Conservation (phyloP, 2,113 vertebrate species). For the Ginglymostoma cirratum region DNA sequence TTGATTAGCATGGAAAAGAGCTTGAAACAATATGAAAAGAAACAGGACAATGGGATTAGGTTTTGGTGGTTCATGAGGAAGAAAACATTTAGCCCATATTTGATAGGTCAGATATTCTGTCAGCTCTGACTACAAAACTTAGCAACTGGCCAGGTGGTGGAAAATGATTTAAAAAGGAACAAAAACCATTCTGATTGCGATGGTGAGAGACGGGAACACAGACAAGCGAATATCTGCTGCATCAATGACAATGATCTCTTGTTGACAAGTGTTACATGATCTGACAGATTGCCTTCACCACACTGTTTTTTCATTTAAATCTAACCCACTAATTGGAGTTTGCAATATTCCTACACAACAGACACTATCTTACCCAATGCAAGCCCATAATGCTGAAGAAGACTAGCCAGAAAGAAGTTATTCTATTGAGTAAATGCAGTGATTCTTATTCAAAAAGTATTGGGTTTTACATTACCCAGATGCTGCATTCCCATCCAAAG, state of each 20-base stretch:
- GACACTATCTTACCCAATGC: background rate
- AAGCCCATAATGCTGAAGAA: background rate
- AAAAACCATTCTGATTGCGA: background rate
- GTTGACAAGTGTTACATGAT: background rate
- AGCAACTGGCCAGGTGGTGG: background rate
- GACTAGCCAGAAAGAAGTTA: background rate
- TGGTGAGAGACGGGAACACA: background rate
- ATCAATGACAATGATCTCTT: background rate
- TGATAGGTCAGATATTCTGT: background rate
- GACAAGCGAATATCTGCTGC: background rate
- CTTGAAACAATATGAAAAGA: background rate
- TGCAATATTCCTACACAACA: background rate
- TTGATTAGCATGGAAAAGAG: background rate
- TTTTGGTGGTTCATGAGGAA: background rate
- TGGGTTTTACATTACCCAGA: background rate
- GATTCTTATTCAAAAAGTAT: background rate
- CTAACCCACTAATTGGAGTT: background rate
- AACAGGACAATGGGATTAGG: background rate
- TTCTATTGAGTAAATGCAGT: background rate
- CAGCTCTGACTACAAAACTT: background rate
- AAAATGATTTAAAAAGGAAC: background rate
- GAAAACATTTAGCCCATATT: background rate
- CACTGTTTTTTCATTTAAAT: background rate
- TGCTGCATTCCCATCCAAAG: background rate
- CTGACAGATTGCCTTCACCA: too few species aligned